Percentiles rank a stretch among this genome's conserved stretches.
Conservation (phyloP, 1,140 invertebrate genomes). For the Planococcus citri region DNA sequence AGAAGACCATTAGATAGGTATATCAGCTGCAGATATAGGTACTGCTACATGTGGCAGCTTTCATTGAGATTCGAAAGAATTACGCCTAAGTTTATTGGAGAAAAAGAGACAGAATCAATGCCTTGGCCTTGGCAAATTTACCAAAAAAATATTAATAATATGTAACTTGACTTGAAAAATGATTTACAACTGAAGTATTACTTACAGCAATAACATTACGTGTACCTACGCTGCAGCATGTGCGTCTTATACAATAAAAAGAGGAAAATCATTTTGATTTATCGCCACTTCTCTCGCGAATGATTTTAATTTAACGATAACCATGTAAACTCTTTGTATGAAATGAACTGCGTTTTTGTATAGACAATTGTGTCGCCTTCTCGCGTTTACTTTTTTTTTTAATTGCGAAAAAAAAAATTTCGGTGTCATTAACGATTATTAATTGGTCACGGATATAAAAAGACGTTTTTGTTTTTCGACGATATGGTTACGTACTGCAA, state of each 20-base stretch:
- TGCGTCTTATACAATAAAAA: no score
- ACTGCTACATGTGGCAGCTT: no score
- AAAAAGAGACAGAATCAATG: background rate
- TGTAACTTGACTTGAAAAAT: no score
- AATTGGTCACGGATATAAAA: background rate
- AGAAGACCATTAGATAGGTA: no score
- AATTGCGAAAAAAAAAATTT: background rate
- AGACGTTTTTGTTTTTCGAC: background rate
- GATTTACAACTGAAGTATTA: no score
- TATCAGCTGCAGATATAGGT: no score
- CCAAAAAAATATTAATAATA: background rate
- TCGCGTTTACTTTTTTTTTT: background rate
- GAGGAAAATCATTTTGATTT: background rate
- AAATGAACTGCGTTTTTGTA: background rate
- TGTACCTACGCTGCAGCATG: background rate
- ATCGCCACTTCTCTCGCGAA: background rate
- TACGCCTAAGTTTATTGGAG: no score
- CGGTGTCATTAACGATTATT: background rate
- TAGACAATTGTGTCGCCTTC: background rate
- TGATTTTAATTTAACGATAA: slow-evolving; percentile 4
- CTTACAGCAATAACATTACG: no score
- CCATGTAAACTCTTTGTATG: background rate
- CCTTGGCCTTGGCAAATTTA: background rate
- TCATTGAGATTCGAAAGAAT: no score
- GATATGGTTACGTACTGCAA: no score